Evolutionary conservation across 2,888 invertebrate species (phyloP), one percentile per base, ranked within the genome.

Genomic region (Phaedon cochleariae): DNA sequence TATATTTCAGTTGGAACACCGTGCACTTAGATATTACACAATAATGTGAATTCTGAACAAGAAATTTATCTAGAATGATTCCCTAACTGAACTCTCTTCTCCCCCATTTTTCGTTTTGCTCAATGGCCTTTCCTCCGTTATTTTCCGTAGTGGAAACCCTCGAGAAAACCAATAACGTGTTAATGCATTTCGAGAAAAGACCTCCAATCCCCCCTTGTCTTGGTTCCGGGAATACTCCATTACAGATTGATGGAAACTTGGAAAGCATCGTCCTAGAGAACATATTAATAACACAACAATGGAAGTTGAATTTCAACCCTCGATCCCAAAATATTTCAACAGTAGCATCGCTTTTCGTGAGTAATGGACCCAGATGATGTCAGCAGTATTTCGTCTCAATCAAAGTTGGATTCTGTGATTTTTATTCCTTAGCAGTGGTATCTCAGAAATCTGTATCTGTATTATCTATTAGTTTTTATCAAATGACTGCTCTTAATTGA

Each of bases 311-410:
- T 79, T 64, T 34, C 63, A 62, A 77, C 76, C 77, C 78, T 77
- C 76, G 74, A 74, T 79, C 77, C 20, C 79, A 74, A 77, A 78
- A 80, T 79, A 78, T 79, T 80, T 77, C 75, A 74, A 72, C 73
- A 68, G 69, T 74, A 79, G 79, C 79, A 79, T 69, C 77, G 77
- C 78, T 77, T 79, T 71, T 79, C 80, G 80, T 83, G 82, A 83
- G 80, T 83, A 83, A 83, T 83, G 83, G 80, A 82, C 73, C 70
- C 77, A 68, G 74, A 81, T 83, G 83, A 83, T 77, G 75, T 82
- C 80, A 81, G 83, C 82, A 82, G 77, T 81, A 79, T 74, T 77
- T 78, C 74, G 71, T 74, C 73, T 74, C 76, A 71, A 69, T 73
- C 68, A 71, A 64, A 65, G 67, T 65, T 64, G 64, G 45, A 62